Conservation (phyloP, 92 coral and sea anemone genomes). For the Porites cylindrica region DNA sequence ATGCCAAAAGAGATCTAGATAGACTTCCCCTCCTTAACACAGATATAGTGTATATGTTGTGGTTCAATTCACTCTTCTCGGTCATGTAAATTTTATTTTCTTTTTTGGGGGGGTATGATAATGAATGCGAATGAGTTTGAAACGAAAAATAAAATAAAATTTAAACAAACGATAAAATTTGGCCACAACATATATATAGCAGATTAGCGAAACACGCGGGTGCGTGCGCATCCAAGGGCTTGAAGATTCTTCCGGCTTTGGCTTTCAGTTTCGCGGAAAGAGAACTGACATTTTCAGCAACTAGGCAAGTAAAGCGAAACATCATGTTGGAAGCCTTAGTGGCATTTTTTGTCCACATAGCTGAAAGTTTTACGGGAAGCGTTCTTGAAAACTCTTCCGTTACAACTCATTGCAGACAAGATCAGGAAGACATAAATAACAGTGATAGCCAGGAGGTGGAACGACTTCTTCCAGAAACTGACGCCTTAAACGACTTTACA, state of each 20-base stretch:
- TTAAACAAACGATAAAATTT: no score
- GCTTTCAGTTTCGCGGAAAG: not conserved
- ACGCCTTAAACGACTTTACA: constrained; percentile 41
- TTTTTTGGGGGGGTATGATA: no score
- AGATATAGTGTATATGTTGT: no score
- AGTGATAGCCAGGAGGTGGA: not conserved
- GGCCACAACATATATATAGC: no score
- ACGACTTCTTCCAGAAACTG: not conserved
- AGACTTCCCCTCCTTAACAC: no score
- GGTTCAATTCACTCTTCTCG: no score
- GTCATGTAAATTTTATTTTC: no score
- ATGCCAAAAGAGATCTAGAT: no score
- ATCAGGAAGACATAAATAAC: not conserved
- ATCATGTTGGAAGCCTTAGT: constrained; percentile 37
- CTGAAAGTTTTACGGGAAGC: constrained; percentile 57
- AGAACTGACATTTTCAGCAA: not conserved
- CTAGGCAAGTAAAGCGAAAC: not conserved
- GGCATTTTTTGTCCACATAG: constrained; percentile 48
- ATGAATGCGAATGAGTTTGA: no score
- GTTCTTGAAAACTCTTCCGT: constrained; percentile 51
- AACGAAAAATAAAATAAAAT: no score
- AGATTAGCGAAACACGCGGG: no score
- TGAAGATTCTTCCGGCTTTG: not conserved
- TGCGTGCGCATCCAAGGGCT: no score
- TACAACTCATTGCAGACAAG: not conserved